Evolutionary conservation across 2,113 vertebrate species (phyloP).

Genomic region (Cavia aperea): DNA sequence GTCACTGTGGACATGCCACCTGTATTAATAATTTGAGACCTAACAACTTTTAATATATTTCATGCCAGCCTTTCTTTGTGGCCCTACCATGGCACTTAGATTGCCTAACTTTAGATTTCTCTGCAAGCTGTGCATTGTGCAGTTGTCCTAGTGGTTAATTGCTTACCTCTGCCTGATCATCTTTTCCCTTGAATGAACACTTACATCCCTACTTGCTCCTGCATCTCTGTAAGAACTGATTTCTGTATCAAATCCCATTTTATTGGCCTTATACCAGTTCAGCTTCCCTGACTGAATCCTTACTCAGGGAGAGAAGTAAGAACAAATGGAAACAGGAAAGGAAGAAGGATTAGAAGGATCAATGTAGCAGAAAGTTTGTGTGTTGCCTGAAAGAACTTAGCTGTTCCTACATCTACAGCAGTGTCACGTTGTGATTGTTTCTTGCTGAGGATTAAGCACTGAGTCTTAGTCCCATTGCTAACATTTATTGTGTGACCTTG

Average conservation of each 20-base stretch:
- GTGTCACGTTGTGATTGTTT: fast-evolving
- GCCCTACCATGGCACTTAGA: neutral
- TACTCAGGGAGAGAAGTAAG: neutral
- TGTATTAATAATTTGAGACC: neutral
- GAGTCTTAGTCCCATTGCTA: neutral
- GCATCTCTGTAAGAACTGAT: neutral
- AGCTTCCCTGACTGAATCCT: neutral
- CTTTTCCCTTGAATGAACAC: neutral
- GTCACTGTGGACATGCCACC: neutral
- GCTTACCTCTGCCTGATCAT: neutral
- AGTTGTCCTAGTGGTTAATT: fast-evolving
- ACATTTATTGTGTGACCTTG: neutral
- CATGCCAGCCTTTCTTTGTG: too few relatives aligned
- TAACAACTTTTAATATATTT: neutral
- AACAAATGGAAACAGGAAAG: neutral
- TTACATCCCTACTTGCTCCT: neutral
- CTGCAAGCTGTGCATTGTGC: neutral
- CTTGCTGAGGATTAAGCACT: neutral
- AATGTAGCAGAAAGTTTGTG: neutral
- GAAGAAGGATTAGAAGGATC: neutral
- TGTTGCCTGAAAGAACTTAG: neutral
- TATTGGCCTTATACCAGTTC: fast-evolving
- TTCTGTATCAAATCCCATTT: neutral
- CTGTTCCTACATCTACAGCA: neutral
- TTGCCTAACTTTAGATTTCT: neutral